Evolutionary conservation across 1,140 invertebrate species (phyloP), one percentile per base, ranked within the genome.

Genomic region (Lerema accius): DNA sequence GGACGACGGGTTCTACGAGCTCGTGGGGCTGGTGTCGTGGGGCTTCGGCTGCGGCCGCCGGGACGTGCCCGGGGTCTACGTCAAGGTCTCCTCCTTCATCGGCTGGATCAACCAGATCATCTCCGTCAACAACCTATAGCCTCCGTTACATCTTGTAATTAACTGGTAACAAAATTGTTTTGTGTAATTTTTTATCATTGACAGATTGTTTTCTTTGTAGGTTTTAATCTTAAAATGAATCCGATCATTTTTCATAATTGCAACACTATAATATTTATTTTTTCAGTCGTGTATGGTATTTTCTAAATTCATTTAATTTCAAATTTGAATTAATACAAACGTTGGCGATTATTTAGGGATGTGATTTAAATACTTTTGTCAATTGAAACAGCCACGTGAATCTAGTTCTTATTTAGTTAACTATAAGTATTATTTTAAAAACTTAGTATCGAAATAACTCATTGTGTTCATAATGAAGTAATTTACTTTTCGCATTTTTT

Each of bases 51-150:
- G 97, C 85, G 97, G 97, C 0, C 91, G 97, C 17, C 91, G 94
- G 39, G 96, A 98, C 83, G 97, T 98, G 10, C 97, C 97, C 10
- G 97, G 97, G 23, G 96, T 98, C 46, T 98, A 98, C 86, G 97
- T 98, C 15, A 98, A 98, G 91, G 97, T 98, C 3, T 97, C 96
- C 11, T 95, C 96, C 3, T 98, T 98, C 87, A 98, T 98, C 67
- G 97, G 97, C 45, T 98, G 97, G 97, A 98, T 98, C 80, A 98
- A 98, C 91, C 97, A 98, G 92, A 98, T 98, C 55, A 98, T 98
- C 77, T 97, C 96, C 78, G 97, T 98, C 60, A 98, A 98, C 91
- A 98, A 97, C 92, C 92, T 96, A 87, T 96, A 95, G 79, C 59
- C 26, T 14, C n/a, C 5, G 10, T 49, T 16, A 11, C 4, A 23